Conservation (phyloP, 1,140 invertebrate species). For the Drosophila kurseongensis region DNA sequence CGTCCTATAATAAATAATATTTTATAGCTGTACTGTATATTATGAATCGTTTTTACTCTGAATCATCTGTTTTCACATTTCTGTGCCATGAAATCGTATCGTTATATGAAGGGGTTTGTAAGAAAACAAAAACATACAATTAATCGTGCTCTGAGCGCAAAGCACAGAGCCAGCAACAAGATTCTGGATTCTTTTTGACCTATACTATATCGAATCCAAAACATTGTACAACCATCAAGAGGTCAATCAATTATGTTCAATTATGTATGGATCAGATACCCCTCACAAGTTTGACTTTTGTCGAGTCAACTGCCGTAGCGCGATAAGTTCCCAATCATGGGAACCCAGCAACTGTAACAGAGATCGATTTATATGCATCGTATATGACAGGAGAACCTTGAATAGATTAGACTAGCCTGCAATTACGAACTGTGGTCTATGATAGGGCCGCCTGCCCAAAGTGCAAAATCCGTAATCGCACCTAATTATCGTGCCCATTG, state of each 20-base stretch:
- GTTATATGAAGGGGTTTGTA: neutral
- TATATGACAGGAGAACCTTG: constrained; percentile 39
- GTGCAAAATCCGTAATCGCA: constrained; percentile 66
- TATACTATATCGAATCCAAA: constrained; percentile 12
- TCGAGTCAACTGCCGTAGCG: constrained; percentile 56
- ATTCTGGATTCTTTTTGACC: neutral
- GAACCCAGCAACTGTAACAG: constrained; percentile 54
- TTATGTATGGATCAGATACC: constrained; percentile 53
- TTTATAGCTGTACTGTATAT: neutral
- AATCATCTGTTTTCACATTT: neutral
- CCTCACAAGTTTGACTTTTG: constrained; percentile 9
- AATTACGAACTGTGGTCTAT: constrained; percentile 26
- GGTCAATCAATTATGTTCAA: constrained; percentile 78
- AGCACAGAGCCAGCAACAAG: neutral
- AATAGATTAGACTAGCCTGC: constrained; percentile 57
- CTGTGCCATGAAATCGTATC: neutral
- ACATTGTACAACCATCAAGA: constrained; percentile 29
- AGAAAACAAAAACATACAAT: constrained; percentile 1
- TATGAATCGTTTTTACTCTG: neutral
- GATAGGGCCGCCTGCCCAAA: constrained; percentile 60
- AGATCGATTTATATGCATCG: constrained; percentile 33
- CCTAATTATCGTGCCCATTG: constrained; percentile 34
- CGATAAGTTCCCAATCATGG: constrained; percentile 60
- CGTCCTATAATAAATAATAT: neutral
- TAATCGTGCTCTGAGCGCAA: neutral